Evolutionary conservation across 1,140 invertebrate species (phyloP).

Genomic region (Lethocerus indicus): DNA sequence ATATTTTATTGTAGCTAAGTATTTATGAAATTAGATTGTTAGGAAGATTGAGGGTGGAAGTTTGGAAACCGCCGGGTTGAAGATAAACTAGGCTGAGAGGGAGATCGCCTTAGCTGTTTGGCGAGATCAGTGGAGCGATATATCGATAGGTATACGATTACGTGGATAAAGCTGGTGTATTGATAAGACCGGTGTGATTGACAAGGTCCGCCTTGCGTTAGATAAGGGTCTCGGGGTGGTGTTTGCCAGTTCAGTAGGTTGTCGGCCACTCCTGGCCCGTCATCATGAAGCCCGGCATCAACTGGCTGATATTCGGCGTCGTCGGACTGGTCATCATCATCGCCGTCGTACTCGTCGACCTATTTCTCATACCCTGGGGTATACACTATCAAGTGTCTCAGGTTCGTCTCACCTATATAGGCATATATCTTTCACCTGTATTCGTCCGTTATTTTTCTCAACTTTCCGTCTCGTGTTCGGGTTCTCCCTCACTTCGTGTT

Average conservation of each 20-base stretch:
- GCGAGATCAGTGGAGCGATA: too few species aligned
- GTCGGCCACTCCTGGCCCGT: too few species aligned
- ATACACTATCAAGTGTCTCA: conserved; percentile 5
- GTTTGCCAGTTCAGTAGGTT: too few species aligned
- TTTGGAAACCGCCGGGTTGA: too few species aligned
- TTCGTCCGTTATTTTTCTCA: not conserved
- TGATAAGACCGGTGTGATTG: too few species aligned
- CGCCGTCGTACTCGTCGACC: not conserved
- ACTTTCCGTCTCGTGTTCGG: not conserved
- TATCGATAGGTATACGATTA: too few species aligned
- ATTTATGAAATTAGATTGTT: not conserved
- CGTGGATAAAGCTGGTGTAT: too few species aligned
- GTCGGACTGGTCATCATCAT: conserved; percentile 2
- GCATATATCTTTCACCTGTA: not conserved
- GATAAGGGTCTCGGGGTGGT: too few species aligned
- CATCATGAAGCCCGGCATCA: conserved; percentile 7
- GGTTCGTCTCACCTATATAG: not conserved
- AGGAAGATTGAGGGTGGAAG: conserved; percentile 19
- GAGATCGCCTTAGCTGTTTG: too few species aligned
- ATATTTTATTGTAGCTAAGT: too few species aligned
- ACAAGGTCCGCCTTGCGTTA: too few species aligned
- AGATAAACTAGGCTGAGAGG: too few species aligned
- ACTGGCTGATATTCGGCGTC: conserved; percentile 5
- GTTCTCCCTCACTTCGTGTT: not conserved
- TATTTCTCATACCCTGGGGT: conserved; percentile 1